Evolutionary conservation across 1,140 invertebrate genomes (phyloP), one percentile per base, ranked within the genome.

Genomic region (Brachionus plicatilis): DNA sequence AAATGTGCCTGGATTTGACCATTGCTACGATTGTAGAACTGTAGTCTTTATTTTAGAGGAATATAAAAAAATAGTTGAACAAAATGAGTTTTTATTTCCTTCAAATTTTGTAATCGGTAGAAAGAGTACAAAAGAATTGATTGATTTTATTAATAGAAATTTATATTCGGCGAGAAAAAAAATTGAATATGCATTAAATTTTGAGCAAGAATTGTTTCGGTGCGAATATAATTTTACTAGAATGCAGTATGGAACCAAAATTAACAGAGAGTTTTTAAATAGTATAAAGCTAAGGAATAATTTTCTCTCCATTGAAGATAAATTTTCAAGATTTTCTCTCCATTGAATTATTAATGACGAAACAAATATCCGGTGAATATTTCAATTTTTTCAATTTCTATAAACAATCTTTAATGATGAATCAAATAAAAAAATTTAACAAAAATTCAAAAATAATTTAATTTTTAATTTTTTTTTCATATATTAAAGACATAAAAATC

Each of bases 21-120:
- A 72, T 72, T 72, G 68, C 17, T 72, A 72, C n/a, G 68, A 72
- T 43, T 72, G 68, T 72, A 72, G 68, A 43, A 20, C 68, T 14
- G 9, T 43, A 43, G 68, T 72, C 6, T 72, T 41, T 43, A 72
- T 72, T 17, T 72, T 72, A n/a, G 68, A 72, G 0, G 33, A 72
- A 43, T 72, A 60, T 60, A 60, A 20, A 60, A 60, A 60, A 3
- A 60, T 60, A 20, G 8, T 60, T 60, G 53, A 60, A 17, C 27
- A 6, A 9, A 17, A 27, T 24, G 20, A 20, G 6, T 60, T 60
- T 60, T 60, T 60, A 24, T 60, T 60, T 60, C 53, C 53, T 9
- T 20, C 53, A 20, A 20, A 17, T 60, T 60, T 60, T 60, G 3
- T 20, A 8, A 60, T 60, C 2, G 53, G n/a, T 20, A 60, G 20